Conservation (phyloP, 1,140 invertebrate genomes). For the Drosophila burlai region DNA sequence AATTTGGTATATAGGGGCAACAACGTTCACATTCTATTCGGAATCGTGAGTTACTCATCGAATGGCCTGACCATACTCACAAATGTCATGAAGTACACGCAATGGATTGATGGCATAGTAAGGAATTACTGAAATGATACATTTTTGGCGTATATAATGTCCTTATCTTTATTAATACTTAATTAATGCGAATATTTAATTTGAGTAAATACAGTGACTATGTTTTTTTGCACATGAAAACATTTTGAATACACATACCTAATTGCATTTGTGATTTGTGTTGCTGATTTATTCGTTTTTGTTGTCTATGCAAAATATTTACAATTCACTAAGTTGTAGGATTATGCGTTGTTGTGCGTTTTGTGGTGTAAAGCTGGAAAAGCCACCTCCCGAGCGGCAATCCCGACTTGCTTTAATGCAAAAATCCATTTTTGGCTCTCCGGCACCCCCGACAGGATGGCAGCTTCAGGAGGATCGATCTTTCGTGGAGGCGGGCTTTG, state of each 20-base stretch:
- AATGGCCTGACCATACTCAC: conserved; percentile 1
- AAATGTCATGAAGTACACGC: background rate
- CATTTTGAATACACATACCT: conserved; percentile 63
- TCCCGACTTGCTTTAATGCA: no score
- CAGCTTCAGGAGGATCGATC: conserved; percentile 66
- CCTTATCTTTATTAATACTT: conserved; percentile 65
- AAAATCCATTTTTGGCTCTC: conserved; percentile 50
- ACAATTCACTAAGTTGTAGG: conserved; percentile 77
- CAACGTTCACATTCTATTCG: background rate
- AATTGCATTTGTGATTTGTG: conserved; percentile 27
- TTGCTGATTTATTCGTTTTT: conserved; percentile 41
- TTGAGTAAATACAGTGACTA: conserved; percentile 83
- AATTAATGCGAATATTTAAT: conserved; percentile 74
- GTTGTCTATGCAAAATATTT: conserved; percentile 72
- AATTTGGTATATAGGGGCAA: accelerated
- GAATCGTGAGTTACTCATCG: background rate
- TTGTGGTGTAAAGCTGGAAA: conserved; percentile 59
- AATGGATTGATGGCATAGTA: conserved; percentile 3
- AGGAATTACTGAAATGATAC: background rate
- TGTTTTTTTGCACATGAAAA: conserved; percentile 78
- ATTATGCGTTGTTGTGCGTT: conserved; percentile 27
- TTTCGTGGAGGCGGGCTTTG: conserved; percentile 85
- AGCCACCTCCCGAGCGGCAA: background rate
- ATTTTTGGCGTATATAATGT: conserved; percentile 17
- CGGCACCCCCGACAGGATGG: conserved; percentile 31